Conservation (phyloP, 2,888 invertebrate genomes). For the Entomobrya multifasciata region DNA sequence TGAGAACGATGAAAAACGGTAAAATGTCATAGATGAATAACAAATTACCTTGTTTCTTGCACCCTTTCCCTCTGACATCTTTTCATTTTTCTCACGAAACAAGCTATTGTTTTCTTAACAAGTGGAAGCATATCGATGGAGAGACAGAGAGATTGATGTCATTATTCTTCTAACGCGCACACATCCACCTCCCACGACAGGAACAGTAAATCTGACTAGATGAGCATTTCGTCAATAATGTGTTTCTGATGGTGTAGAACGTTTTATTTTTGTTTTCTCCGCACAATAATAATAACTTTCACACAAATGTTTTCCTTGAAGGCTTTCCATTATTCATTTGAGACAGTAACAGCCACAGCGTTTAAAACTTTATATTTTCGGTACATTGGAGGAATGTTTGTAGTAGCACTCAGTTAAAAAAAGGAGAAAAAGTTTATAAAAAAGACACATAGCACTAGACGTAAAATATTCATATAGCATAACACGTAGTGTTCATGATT, state of each 20-base stretch:
- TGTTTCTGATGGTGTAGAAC: too few species aligned
- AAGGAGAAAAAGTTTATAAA: not conserved
- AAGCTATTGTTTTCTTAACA: not conserved
- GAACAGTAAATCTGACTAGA: too few species aligned
- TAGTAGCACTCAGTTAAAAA: conserved; percentile 25
- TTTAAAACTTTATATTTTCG: not conserved
- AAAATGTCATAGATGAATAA: conserved; percentile 27
- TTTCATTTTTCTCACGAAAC: conserved; percentile 11
- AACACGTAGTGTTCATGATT: conserved; percentile 3
- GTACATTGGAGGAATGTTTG: not conserved
- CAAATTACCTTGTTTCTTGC: not conserved
- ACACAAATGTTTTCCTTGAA: not conserved
- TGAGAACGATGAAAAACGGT: not conserved
- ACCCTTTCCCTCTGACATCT: not conserved
- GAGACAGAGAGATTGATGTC: not conserved
- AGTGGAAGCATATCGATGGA: conserved; percentile 27
- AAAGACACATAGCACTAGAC: not conserved
- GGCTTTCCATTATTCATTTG: not conserved
- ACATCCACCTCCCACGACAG: not conserved
- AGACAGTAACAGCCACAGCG: not conserved
- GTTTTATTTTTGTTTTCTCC: not conserved
- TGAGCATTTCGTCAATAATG: too few species aligned
- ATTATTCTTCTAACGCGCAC: not conserved
- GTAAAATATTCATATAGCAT: not conserved
- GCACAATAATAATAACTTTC: not conserved